Percentiles rank a stretch among this genome's conserved stretches.
phyloP scores from a whole-genome alignment of 2,113 vertebrate species.

The Syrrhaptes paradoxus region DNA sequence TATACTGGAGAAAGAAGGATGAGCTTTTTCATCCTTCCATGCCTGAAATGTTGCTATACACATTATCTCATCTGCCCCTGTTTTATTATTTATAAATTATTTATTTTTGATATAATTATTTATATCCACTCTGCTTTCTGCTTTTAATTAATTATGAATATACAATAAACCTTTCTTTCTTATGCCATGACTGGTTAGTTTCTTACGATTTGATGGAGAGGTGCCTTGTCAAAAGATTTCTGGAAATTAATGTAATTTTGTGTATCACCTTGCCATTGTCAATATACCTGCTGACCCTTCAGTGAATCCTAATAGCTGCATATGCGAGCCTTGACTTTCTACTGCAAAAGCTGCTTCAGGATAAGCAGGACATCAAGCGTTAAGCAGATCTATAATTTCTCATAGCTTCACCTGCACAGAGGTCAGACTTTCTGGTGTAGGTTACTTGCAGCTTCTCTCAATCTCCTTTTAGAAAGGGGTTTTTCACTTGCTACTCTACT shows the following conservation, averaged over 20 bases:
- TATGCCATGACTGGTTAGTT: background rate
- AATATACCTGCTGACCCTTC: background rate
- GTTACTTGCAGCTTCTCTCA: background rate
- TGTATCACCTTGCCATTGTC: background rate
- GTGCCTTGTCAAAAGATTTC: background rate
- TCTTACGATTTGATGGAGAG: background rate
- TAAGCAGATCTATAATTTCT: background rate
- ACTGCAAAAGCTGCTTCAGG: background rate
- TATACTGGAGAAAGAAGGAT: background rate
- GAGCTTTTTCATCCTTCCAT: background rate
- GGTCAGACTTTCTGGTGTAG: background rate
- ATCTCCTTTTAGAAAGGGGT: rapidly evolving
- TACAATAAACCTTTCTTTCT: background rate
- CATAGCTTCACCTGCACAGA: background rate
- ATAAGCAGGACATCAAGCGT: background rate
- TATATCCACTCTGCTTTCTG: background rate
- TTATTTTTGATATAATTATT: background rate
- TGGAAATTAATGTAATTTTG: background rate
- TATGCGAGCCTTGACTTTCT: background rate
- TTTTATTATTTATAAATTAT: background rate
- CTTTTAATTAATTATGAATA: background rate
- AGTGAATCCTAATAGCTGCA: background rate
- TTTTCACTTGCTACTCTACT: background rate
- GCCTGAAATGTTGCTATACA: background rate
- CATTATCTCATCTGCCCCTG: background rate